A percentile compares a stretch with the other conserved stretches of the same genome.
Evolutionary conservation across 2,797 vertebrate genomes (phyloP).

Genomic region (Furcifer pardalis): DNA sequence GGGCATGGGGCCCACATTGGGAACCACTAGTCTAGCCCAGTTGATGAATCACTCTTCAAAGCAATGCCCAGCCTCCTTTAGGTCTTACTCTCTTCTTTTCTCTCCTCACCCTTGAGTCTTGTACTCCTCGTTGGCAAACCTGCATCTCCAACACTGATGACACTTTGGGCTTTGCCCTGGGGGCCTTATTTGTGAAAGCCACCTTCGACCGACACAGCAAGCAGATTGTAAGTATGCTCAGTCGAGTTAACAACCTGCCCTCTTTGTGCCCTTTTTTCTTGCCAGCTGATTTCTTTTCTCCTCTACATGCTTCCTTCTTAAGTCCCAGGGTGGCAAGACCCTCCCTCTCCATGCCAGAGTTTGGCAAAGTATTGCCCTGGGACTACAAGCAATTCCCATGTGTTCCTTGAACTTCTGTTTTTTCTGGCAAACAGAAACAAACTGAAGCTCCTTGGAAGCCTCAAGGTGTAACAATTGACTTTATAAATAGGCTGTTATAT

Average conservation of each 20-base stretch:
- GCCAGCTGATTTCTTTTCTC: too few species aligned
- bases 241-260: neutral
- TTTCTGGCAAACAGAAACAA: too few species aligned
- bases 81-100: neutral
- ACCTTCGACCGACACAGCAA: conserved; percentile 97
- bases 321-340: neutral
- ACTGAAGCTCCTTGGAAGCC: too few species aligned
- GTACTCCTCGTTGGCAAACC: conserved; percentile 95
- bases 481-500: too few species aligned
- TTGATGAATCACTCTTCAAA: neutral
- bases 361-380: too few species aligned
- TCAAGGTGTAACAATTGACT: too few species aligned
- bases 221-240: conserved; percentile 85
- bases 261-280: neutral
- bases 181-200: conserved; percentile 94
- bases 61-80: neutral
- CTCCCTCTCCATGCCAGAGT: too few species aligned
- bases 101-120: conserved; percentile 79
- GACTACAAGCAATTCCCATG: too few species aligned
- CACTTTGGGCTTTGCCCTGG: conserved; percentile 93
- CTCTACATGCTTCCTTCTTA: too few species aligned
- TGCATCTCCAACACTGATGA: conserved; percentile 96
- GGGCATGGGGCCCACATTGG: too few species aligned
- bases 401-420: too few species aligned
- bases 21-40: accelerated